A percentile compares a stretch with the other conserved stretches of the same genome.
phyloP scores from a whole-genome alignment of 2,888 invertebrate species.

The Xestia sexstrigata region DNA sequence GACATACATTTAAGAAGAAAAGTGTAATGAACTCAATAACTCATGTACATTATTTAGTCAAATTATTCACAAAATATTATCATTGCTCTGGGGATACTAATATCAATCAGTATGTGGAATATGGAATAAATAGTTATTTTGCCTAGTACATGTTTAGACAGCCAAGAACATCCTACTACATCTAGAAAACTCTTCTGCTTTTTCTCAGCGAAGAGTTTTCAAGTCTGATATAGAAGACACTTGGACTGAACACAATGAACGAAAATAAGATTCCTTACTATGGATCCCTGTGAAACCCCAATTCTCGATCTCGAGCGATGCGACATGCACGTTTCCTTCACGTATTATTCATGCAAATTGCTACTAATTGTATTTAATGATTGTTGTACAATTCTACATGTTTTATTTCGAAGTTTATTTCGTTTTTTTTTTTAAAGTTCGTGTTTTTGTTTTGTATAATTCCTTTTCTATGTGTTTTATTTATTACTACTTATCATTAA shows the following conservation, averaged over 20 bases:
- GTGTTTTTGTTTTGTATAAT: no score
- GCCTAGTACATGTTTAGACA: not conserved
- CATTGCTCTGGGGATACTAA: not conserved
- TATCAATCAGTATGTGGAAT: not conserved
- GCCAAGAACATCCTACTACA: not conserved
- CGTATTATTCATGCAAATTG: not conserved
- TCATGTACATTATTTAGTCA: not conserved
- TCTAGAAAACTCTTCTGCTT: not conserved
- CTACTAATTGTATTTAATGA: no score
- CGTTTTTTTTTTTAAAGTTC: no score
- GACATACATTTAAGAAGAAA: slow-evolving; percentile 14
- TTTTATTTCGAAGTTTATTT: no score
- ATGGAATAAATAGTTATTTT: not conserved
- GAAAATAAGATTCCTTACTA: not conserved
- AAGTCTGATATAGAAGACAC: not conserved
- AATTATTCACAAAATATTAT: not conserved
- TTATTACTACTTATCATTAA: no score
- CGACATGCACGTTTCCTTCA: not conserved
- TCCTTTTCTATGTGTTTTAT: no score
- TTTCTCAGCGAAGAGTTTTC: no score
- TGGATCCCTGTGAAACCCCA: not conserved
- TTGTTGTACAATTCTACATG: no score
- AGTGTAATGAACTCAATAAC: slow-evolving; percentile 19
- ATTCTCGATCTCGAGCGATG: not conserved
- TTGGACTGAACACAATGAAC: not conserved